phyloP scores from a whole-genome alignment of 2,797 vertebrate species.

The Onychomys leucogaster region DNA sequence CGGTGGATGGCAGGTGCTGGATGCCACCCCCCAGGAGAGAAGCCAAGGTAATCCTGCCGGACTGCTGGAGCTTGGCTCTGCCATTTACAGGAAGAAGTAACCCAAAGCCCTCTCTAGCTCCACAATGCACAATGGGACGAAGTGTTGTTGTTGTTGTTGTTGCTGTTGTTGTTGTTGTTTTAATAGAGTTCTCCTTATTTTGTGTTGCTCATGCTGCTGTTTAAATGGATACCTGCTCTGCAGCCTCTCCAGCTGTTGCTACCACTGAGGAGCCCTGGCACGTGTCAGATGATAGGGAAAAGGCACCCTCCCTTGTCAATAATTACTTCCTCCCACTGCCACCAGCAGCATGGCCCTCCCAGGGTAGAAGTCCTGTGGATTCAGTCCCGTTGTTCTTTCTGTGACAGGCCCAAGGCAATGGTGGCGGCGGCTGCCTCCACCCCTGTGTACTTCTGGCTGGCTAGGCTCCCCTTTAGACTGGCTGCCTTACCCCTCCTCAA shows the following conservation, averaged over 20 bases:
- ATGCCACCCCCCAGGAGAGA: constrained; percentile 96
- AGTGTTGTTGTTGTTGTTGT: neutral
- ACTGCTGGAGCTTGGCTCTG: neutral
- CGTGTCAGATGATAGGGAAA: neutral
- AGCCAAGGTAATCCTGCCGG: constrained; percentile 91
- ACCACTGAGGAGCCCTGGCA: neutral
- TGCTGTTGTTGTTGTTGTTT: neutral
- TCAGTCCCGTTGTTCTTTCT: neutral
- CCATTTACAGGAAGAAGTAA: neutral
- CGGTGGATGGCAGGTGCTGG: constrained; percentile 96
- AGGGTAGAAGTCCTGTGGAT: neutral
- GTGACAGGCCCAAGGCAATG: neutral
- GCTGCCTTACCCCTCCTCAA: neutral
- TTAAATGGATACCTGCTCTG: neutral
- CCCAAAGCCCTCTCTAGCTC: neutral
- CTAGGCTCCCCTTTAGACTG: neutral
- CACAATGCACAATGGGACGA: neutral
- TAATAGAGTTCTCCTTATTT: constrained; percentile 7
- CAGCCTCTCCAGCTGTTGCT: neutral
- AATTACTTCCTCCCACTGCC: neutral
- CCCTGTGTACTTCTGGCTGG: neutral
- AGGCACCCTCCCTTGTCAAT: neutral
- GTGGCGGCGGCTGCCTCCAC: neutral
- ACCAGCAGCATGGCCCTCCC: neutral
- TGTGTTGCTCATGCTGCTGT: neutral